Conservation (phyloP, 2,888 invertebrate genomes). For the Xiphydria camelus region DNA sequence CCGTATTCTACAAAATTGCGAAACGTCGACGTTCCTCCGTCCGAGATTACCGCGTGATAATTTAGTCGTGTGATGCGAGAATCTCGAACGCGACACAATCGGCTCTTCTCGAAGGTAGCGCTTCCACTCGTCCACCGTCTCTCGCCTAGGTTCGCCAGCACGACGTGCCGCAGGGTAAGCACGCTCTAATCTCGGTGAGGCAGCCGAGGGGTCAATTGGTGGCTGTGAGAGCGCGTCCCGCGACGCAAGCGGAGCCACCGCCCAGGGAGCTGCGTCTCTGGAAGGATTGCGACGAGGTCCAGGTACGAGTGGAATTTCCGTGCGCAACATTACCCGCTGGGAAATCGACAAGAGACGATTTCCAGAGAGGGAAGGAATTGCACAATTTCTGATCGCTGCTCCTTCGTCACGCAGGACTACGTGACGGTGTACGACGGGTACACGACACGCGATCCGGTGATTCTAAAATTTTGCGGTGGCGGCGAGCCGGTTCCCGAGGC, state of each 20-base stretch:
- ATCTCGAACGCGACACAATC: too few species aligned
- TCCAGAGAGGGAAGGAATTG: too few species aligned
- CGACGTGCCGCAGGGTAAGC: slow-evolving; percentile 83
- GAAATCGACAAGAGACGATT: too few species aligned
- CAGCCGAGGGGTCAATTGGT: slow-evolving; percentile 85
- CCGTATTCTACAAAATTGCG: too few species aligned
- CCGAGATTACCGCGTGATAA: too few species aligned
- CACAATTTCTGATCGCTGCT: too few species aligned
- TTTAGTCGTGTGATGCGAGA: too few species aligned
- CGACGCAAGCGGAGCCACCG: slow-evolving; percentile 65
- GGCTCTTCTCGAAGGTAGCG: too few species aligned
- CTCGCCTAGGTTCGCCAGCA: slow-evolving; percentile 63
- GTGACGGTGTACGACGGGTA: slow-evolving; percentile 88
- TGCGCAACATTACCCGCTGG: too few species aligned
- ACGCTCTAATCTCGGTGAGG: slow-evolving; percentile 82
- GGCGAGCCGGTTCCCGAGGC: slow-evolving; percentile 85
- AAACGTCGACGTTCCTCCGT: too few species aligned
- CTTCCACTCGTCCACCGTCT: too few species aligned
- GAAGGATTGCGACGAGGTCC: slow-evolving; percentile 85
- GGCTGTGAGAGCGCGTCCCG: slow-evolving; percentile 78
- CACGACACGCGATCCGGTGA: slow-evolving; percentile 83
- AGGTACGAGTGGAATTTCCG: too few species aligned
- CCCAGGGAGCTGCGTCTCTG: slow-evolving; percentile 64
- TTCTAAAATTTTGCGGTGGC: slow-evolving; percentile 88
- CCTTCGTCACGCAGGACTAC: slow-evolving; percentile 81